Evolutionary conservation across 2,113 vertebrate genomes (phyloP).

Genomic region (Perca schrenkii): DNA sequence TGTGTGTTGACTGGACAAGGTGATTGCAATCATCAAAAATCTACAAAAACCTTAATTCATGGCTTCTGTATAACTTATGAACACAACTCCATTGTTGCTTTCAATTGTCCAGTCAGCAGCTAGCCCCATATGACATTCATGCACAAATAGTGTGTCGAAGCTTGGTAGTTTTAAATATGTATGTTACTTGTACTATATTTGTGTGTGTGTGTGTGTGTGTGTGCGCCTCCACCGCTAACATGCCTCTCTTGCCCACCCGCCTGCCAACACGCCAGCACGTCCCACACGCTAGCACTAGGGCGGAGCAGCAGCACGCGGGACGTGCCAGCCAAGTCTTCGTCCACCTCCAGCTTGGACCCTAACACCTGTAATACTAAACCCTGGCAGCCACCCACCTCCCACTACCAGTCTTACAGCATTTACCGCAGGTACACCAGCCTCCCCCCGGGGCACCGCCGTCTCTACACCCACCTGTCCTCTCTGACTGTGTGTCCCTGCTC

Average conservation of each 20-base stretch:
- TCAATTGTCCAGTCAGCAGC: neutral
- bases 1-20: neutral
- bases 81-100: neutral
- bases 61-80: neutral
- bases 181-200: constrained; percentile 53
- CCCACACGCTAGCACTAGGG: constrained; percentile 88
- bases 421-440: constrained; percentile 85
- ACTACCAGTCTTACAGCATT: constrained; percentile 88
- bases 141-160: constrained; percentile 37
- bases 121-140: constrained; percentile 42
- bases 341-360: constrained; percentile 89
- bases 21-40: neutral
- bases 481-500: constrained; percentile 27
- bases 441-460: constrained; percentile 33
- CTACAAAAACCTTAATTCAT: neutral
- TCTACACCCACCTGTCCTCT: constrained; percentile 45
- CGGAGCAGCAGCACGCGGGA: constrained; percentile 88
- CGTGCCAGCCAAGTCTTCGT: constrained; percentile 88
- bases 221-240: constrained; percentile 77
- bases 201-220: constrained; percentile 61
- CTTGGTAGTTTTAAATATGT: constrained; percentile 53
- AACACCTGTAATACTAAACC: constrained; percentile 88
- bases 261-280: constrained; percentile 82
- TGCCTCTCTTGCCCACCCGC: constrained; percentile 80
- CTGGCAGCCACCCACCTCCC: constrained; percentile 84